Evolutionary conservation across 1,140 invertebrate species (phyloP).

Genomic region (Orius insidiosus): DNA sequence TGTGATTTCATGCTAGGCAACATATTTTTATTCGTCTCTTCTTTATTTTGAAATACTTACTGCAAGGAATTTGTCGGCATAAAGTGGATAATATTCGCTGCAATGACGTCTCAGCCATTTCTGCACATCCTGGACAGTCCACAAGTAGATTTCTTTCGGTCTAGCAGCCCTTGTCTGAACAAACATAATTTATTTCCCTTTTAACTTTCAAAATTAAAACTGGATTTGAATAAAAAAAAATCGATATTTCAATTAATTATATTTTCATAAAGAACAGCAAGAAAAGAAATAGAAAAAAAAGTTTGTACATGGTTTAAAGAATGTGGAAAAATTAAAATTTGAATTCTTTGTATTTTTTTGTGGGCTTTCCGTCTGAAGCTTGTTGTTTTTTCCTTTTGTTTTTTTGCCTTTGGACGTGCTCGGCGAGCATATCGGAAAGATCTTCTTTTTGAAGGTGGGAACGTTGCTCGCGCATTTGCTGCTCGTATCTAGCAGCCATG

Average conservation of each 20-base stretch:
- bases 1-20: conserved; percentile 65
- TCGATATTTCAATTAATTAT: conserved; percentile 3
- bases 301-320: neutral
- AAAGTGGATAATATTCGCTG: conserved; percentile 57
- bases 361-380: conserved; percentile 61
- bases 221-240: too few relatives aligned
- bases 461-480: conserved; percentile 84
- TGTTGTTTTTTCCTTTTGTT: conserved; percentile 84
- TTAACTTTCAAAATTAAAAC: too few relatives aligned
- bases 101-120: conserved; percentile 75
- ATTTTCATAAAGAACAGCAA: neutral
- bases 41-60: conserved; percentile 32
- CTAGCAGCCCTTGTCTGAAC: conserved; percentile 45
- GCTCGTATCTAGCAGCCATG: conserved; percentile 92
- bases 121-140: conserved; percentile 69
- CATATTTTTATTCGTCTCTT: conserved; percentile 8
- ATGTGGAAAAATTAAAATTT: conserved; percentile 70
- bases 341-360: conserved; percentile 96
- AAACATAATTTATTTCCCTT: too few relatives aligned
- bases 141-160: conserved; percentile 69
- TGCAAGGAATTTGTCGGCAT: conserved; percentile 51
- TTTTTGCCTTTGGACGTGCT: conserved; percentile 91
- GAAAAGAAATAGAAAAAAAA: neutral
- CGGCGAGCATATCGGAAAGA: conserved; percentile 94
- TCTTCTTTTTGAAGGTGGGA: conserved; percentile 80